These are phyloP conservation scores for Trichomycterus rosablanca DNA, from an alignment of 2,113 vertebrate species.

Conservation along the genomic window DNA sequence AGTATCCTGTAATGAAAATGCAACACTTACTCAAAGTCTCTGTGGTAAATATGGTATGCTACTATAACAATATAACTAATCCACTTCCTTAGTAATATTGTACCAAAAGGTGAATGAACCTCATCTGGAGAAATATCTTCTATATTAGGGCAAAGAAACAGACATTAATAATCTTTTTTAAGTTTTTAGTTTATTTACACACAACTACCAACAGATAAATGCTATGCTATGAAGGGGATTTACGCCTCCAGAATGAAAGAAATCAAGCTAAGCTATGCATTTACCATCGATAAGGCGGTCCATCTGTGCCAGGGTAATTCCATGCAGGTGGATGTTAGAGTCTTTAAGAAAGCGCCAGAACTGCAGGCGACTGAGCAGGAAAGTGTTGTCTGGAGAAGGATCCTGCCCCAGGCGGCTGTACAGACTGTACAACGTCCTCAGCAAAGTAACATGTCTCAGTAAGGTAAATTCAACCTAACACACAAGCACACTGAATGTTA, in stretches of 20 bases:
- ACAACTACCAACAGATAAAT: too few species aligned
- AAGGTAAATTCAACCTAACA: constrained; percentile 76
- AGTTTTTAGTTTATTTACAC: too few species aligned
- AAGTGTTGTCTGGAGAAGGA: constrained; percentile 64
- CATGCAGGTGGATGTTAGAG: constrained; percentile 72
- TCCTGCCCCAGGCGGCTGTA: constrained; percentile 78
- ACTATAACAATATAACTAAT: constrained; percentile 72
- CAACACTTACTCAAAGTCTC: constrained; percentile 70
- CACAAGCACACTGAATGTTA: not conserved
- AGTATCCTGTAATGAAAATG: not conserved
- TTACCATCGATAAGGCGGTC: constrained; percentile 70
- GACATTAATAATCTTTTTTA: not conserved
- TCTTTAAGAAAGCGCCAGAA: constrained; percentile 90
- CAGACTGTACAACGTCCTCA: constrained; percentile 76
- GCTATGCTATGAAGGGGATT: too few species aligned
- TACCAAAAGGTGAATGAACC: constrained; percentile 68
- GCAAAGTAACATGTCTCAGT: constrained; percentile 63
- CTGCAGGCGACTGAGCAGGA: constrained; percentile 75
- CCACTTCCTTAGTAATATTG: constrained; percentile 71
- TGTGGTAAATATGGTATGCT: constrained; percentile 74
- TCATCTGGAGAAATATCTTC: constrained; percentile 50
- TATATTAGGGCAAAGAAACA: constrained; percentile 47
- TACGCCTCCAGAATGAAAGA: too few species aligned
- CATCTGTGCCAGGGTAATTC: constrained; percentile 69
- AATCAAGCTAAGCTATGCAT: not conserved